Percentiles rank a stretch among this genome's conserved stretches.
phyloP scores from a whole-genome alignment of 92 coral and sea anemone species.

The Siderastrea siderea region DNA sequence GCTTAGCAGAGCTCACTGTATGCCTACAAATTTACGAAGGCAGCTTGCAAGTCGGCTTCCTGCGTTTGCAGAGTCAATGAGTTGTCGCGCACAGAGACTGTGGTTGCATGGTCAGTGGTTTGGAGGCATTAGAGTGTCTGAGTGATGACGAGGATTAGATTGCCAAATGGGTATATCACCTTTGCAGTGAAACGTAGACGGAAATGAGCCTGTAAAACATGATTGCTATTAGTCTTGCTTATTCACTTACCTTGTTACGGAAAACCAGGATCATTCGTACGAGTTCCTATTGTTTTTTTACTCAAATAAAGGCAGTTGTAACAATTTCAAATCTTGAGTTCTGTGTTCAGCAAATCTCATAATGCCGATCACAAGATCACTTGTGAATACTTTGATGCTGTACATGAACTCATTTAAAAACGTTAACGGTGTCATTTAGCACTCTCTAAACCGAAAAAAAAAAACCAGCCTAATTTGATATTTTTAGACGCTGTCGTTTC shows the following conservation, averaged over 20 bases:
- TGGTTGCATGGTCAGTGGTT: slow-evolving; percentile 40
- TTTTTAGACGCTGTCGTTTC: no score
- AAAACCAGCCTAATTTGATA: no score
- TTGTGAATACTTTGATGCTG: not conserved
- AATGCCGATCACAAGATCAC: not conserved
- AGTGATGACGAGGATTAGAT: slow-evolving; percentile 26
- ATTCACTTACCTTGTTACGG: no score
- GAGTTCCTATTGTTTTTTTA: not conserved
- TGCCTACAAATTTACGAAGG: slow-evolving; percentile 5
- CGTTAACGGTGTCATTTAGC: no score
- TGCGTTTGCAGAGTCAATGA: slow-evolving; percentile 30
- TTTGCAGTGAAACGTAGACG: no score
- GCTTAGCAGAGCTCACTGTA: slow-evolving; percentile 40
- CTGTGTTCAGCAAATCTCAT: not conserved
- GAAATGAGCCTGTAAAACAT: slow-evolving; percentile 8
- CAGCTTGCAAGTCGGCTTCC: slow-evolving; percentile 34
- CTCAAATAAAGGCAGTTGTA: slow-evolving; percentile 8
- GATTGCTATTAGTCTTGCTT: not conserved
- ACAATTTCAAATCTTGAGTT: slow-evolving; percentile 2
- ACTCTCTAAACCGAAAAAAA: no score
- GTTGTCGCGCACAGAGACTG: slow-evolving; percentile 16
- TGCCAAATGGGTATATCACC: not conserved
- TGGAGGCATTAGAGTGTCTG: slow-evolving; percentile 9
- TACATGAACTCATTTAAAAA: not conserved
- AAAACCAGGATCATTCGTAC: not conserved